Conservation (phyloP, 2,888 invertebrate species). For the Pristionchus exspectatus region DNA sequence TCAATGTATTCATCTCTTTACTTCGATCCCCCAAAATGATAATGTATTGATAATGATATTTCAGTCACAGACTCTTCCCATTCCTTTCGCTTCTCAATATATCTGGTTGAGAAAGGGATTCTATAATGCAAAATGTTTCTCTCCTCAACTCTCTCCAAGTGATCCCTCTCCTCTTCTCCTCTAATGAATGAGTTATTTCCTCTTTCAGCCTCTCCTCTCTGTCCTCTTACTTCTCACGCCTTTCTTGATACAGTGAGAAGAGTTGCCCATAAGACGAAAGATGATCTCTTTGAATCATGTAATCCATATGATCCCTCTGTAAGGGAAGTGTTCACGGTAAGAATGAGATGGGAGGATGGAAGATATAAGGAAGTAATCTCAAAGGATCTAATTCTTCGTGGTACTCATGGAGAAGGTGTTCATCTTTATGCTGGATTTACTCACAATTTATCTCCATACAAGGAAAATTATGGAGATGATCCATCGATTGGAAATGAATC, state of each 20-base stretch:
- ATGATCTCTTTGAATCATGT: neutral
- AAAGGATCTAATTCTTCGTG: slow-evolving; percentile 20
- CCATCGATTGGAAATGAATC: neutral
- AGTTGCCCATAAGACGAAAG: neutral
- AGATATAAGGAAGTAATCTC: neutral
- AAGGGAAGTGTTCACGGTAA: neutral
- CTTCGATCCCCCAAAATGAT: neutral
- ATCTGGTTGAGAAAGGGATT: slow-evolving; percentile 49
- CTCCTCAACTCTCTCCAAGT: neutral
- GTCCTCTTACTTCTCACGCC: slow-evolving; percentile 18
- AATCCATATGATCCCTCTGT: neutral
- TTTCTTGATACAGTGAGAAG: slow-evolving; percentile 7
- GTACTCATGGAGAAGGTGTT: slow-evolving; percentile 45
- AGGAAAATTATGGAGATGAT: neutral
- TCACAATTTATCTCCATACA: neutral
- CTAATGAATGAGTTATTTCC: neutral
- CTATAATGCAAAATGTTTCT: slow-evolving; percentile 49
- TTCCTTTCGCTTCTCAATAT: slow-evolving; percentile 35
- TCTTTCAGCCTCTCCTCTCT: neutral
- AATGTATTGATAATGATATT: neutral
- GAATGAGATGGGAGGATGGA: no score
- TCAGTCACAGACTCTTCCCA: neutral
- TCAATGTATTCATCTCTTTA: neutral
- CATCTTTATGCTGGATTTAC: slow-evolving; percentile 31
- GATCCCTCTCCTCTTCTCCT: neutral